Base-by-base conservation (phyloP, 1,140 invertebrate species). In the Zaprionus davidi region DNA sequence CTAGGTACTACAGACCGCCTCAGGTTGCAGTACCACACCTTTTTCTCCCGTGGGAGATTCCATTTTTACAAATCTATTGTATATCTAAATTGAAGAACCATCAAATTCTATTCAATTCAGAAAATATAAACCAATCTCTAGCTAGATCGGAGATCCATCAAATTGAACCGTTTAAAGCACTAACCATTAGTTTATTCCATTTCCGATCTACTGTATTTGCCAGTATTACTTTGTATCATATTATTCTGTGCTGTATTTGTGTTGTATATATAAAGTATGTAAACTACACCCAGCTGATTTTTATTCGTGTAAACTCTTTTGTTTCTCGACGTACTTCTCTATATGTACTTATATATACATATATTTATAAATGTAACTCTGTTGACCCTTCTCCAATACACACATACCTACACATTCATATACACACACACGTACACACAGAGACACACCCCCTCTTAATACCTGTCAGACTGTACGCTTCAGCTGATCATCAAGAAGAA, bases 261-360 rank as follows among this genome's bases (percentile, higher is more conserved):
- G 17, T 78, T 56, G 64, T 65, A 56, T 76, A 71, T 66, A 53
- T 66, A 71, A 71, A 58, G 36, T 66, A 38, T 59, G 44, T 64
- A 64, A 20, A 53, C 34, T 57, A 60, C 62, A 55, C 17, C 46
- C 58, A 58, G 55, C 57, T 66, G 56, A 81, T 79, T 68, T 67
- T 55, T 76, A 73, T 64, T 55, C 17, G 78, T 73, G 79, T 76
- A 66, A 63, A 41, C 56, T 17, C 59, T 9, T 71, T 53, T 60
- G 31, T 73, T 58, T 62, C 49, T 53, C 17, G 41, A 46, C 17
- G 41, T 46, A 46, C n/a, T 44, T 12, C 70, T 46, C 9, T 44
- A 15, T n/a, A 31, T 17, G 4, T 20, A 49, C 6, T 5, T 12
- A 49, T 49, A 22, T n/a, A 17, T n/a, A 6, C 17, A 22, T 15